Base-by-base conservation (phyloP, 2,888 invertebrate genomes). In the Lagria hirta region DNA sequence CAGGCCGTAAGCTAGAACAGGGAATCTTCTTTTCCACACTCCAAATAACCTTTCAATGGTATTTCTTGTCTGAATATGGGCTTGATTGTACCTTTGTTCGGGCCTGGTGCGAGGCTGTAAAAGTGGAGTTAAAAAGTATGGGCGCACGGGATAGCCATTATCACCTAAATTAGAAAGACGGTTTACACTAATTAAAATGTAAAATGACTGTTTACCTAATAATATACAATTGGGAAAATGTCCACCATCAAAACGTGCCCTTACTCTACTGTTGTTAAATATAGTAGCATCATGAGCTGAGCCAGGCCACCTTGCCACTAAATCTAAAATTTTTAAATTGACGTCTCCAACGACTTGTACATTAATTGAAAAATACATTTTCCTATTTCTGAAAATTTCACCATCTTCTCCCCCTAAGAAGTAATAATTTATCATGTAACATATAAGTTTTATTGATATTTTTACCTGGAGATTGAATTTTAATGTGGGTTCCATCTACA, bases 141-240 rank as follows among this genome's bases (percentile, higher is more conserved):
- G n/a, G n/a, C n/a, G n/a, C n/a, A n/a, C n/a, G n/a, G n/a, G n/a
- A 23, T 54, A 54, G 16, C 48, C 54, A 43, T 45, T 49, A 22
- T 54, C 52, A 7, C 49, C 51, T 18, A 52, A n/a, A n/a, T n/a
- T n/a, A n/a, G n/a, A n/a, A n/a, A n/a, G n/a, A n/a, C n/a, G n/a
- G n/a, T n/a, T n/a, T n/a, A n/a, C n/a, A n/a, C n/a, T n/a, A n/a
- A n/a, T n/a, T n/a, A n/a, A n/a, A n/a, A n/a, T n/a, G n/a, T n/a
- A n/a, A n/a, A n/a, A n/a, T n/a, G n/a, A n/a, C n/a, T n/a, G n/a
- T 18, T 18, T 18, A 7, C 24, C 24, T 8, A 8, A 10, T 10
- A 24, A 24, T 4, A 24, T 4, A 8, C 24, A 4, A 8, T 24
- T 24, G 4, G 6, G 6, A 8, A 7, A 24, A 7, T 5, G 4